These are phyloP conservation scores for Chalcosyrphus nemorum DNA, from an alignment of 2,888 invertebrate species.

Conservation along the genomic window DNA sequence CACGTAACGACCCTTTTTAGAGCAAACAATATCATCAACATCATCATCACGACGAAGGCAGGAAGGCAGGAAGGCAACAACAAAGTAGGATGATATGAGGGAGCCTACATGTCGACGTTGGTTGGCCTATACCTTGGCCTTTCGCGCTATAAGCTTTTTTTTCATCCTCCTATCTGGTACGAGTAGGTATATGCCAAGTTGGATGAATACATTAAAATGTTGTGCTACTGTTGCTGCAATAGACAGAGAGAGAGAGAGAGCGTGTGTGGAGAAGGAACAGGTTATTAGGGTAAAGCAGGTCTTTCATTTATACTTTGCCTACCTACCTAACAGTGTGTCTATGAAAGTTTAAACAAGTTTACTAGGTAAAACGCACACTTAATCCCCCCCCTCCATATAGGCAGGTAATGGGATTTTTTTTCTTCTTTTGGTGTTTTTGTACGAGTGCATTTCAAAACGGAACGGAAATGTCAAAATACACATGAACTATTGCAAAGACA, in stretches of 20 bases:
- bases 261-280: constrained; percentile 34
- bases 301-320: constrained; percentile 44
- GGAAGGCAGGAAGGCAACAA: constrained; percentile 2
- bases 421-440: constrained; percentile 21
- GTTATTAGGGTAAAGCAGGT: constrained; percentile 69
- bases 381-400: not conserved
- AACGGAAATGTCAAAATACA: not conserved
- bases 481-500: not conserved
- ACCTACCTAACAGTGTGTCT: constrained; percentile 6
- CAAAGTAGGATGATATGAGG: constrained; percentile 41
- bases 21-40: constrained; percentile 68
- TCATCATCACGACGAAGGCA: constrained; percentile 34
- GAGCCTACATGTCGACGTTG: constrained; percentile 39
- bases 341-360: constrained; percentile 64
- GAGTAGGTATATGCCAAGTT: constrained; percentile 34
- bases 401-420: constrained; percentile 48
- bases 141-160: constrained; percentile 49
- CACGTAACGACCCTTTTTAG: constrained; percentile 70
- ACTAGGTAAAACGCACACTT: constrained; percentile 25
- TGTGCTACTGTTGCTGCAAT: constrained; percentile 49
- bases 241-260: constrained; percentile 12
- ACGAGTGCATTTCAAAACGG: constrained; percentile 38
- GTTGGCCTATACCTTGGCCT: constrained; percentile 73
- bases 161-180: constrained; percentile 15
- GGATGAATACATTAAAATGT: constrained; percentile 66